Base-by-base conservation (phyloP, 1,140 invertebrate species). In the Neotoxoptera formosana region DNA sequence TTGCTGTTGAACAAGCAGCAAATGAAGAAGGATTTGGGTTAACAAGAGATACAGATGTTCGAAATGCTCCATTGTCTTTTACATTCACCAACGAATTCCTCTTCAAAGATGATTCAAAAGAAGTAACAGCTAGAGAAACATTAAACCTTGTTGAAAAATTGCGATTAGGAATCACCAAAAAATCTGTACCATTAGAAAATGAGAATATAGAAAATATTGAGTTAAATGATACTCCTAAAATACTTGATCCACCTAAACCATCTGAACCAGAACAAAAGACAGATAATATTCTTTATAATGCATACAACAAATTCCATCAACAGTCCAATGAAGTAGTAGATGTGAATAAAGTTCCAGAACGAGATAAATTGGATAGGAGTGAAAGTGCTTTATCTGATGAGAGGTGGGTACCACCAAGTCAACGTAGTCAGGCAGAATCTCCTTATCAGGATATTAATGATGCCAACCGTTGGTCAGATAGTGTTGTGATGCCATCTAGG, bases 101-200 rank as follows among this genome's bases (percentile, higher is more conserved):
- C 88, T 97, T 97, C 36, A 97, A 97, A 94, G 97, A 97, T 94
- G 97, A 97, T 94, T 96, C 97, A n/a, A 97, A 97, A 95, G 97
- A 97, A 94, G 96, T 97, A 93, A 97, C 96, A 94, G 97, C 97
- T 0, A 95, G 97, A 83, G 97, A 97, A 95, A 98, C 97, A 1
- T 95, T 97, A 48, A 97, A 97, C 95, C 95, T 98, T 34, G 97
- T 98, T 20, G 97, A 98, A 94, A 97, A 98, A 95, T 95, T 98
- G 30, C 95, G 97, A 91, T 96, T 97, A 96, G 96, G 96, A 92
- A 95, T 97, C 94, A 96, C 96, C 25, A 96, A 93, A 84, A 93
- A 93, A 56, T 56, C 81, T 53, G 91, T 84, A 9, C 91, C 91
- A n/a, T 41, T 93, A 84, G 91, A 93, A 93, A 93, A 36, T 87